These are phyloP conservation scores for Vesta saturnalis DNA, from an alignment of 2,888 invertebrate species.

Conservation along the genomic window DNA sequence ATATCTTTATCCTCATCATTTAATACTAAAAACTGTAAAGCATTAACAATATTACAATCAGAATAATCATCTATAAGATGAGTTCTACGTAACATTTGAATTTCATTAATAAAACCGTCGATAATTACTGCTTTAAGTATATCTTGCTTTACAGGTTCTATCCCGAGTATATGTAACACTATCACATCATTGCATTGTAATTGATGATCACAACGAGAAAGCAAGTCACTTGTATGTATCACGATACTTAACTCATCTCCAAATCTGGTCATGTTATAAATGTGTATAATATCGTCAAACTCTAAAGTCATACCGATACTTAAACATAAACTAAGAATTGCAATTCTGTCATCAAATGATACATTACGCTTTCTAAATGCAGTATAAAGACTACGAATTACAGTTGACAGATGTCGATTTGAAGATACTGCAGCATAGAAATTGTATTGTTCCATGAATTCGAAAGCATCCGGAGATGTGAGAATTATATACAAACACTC, in stretches of 20 bases:
- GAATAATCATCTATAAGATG: background rate
- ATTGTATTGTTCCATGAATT: background rate
- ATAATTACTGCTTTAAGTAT: background rate
- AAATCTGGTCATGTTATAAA: background rate
- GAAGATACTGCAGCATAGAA: background rate
- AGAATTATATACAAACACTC: constrained; percentile 2
- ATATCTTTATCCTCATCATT: background rate
- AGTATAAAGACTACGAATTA: background rate
- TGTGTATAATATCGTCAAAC: background rate
- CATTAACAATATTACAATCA: background rate
- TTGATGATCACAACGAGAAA: background rate
- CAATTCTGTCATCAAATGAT: background rate
- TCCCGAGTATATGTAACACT: background rate
- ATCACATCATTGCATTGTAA: background rate
- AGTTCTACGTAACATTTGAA: background rate
- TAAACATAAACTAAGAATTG: background rate
- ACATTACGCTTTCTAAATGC: background rate
- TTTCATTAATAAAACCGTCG: background rate
- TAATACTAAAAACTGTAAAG: background rate
- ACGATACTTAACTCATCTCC: background rate
- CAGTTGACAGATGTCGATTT: no score
- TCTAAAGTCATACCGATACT: background rate
- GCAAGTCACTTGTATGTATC: background rate
- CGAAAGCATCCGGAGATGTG: background rate
- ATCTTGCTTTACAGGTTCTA: background rate